Evolutionary conservation across 2,888 invertebrate species (phyloP), one percentile per base, ranked within the genome.

Genomic region (Synanthedon myopaeformis): DNA sequence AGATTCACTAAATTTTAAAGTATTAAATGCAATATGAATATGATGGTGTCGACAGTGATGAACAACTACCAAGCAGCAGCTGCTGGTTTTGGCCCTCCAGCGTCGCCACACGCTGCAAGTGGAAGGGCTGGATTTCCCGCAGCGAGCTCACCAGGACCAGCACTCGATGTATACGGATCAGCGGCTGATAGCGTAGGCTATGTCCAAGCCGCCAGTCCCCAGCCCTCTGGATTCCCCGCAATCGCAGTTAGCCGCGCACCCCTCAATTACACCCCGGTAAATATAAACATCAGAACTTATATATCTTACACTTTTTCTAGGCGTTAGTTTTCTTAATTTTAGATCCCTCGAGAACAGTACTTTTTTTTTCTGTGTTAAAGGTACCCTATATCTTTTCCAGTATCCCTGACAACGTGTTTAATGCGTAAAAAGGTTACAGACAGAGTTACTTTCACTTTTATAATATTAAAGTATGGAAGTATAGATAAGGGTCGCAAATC

Each of bases 191-290:
- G 94, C 77, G 94, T 95, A 66, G 96, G 96, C 79, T 98, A 97
- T 88, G 96, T 97, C 78, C 97, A 97, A 89, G 97, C 97, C 70
- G 96, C 97, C 69, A 97, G 96, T 89, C 97, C 98, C 72, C 98
- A 98, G 88, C 97, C 97, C 69, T 95, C 96, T 75, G 96, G 96
- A 74, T 97, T 97, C 89, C 96, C 96, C 76, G 94, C 95, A 69
- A 96, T 96, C 84, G 96, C 96, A 70, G 96, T 96, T 77, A 96
- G 95, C 90, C 94, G 95, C 80, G 95, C 96, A 76, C 95, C 95
- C 85, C 93, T 95, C 89, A 95, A 95, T 90, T 95, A 95, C 88
- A 95, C 94, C 91, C 95, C 95, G 91, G 95, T 95, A 89, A 92
- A 94, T 73, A n/a, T 35, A 35, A 35, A 6, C 35, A 35, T 10